phyloP scores from a whole-genome alignment of 1,140 invertebrate genomes.

The Uloborus diversus region DNA sequence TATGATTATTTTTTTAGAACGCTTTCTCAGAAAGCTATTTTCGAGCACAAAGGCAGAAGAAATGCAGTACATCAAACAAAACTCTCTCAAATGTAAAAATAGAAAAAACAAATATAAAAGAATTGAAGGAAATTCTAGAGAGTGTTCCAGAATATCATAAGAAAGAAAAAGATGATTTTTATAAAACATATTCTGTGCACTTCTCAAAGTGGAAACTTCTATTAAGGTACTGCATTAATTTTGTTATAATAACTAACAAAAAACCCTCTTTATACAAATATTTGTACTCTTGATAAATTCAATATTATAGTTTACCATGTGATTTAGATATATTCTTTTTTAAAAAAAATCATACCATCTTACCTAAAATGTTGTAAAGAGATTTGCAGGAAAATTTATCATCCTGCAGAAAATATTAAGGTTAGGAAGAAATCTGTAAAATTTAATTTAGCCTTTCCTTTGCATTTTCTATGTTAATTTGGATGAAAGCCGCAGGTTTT shows the following conservation, averaged over 20 bases:
- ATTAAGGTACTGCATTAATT: not conserved
- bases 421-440: no score
- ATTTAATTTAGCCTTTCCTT: no score
- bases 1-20: not conserved
- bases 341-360: not conserved
- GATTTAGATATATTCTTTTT: not conserved
- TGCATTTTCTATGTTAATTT: no score
- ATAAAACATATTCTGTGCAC: not conserved
- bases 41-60: slow-evolving; percentile 31
- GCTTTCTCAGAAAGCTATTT: slow-evolving; percentile 33
- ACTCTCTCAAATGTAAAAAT: slow-evolving; percentile 31
- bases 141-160: slow-evolving; percentile 18
- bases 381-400: no score
- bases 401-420: no score
- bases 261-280: not conserved
- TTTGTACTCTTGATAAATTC: not conserved
- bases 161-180: slow-evolving; percentile 17
- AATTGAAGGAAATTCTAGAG: slow-evolving; percentile 12
- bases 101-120: slow-evolving; percentile 20
- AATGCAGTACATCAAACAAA: slow-evolving; percentile 13
- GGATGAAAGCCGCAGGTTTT: no score
- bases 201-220: slow-evolving; percentile 1
- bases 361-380: no score
- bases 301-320: not conserved
- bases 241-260: not conserved